Conservation (phyloP, 2,797 vertebrate species). For the Labroides dimidiatus region DNA sequence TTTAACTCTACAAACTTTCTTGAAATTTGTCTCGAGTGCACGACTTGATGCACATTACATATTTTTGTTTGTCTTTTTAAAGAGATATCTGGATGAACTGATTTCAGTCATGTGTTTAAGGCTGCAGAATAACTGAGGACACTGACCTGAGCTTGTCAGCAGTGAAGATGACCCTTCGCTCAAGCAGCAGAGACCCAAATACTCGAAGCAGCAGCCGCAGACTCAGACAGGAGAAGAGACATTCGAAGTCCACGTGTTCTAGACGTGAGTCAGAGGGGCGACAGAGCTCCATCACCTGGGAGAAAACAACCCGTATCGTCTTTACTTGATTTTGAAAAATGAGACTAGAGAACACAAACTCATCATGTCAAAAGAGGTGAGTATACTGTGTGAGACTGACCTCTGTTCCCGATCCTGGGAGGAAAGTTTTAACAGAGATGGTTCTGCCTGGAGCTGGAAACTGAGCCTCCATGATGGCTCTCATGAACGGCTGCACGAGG, state of each 20-base stretch:
- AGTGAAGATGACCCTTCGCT: conserved; percentile 95
- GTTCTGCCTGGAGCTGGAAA: conserved; percentile 97
- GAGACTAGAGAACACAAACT: too few relatives aligned
- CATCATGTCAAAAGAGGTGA: too few relatives aligned
- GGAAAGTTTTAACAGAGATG: conserved; percentile 94
- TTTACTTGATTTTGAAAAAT: too few relatives aligned
- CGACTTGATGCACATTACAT: too few relatives aligned
- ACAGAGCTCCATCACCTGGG: conserved; percentile 93
- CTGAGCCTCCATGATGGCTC: conserved; percentile 98
- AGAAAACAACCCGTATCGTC: too few relatives aligned
- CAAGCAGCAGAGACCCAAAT: conserved; percentile 93
- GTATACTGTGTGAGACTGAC: conserved; percentile 74
- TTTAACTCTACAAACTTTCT: too few relatives aligned
- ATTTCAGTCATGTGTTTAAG: background rate
- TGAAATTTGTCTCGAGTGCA: too few relatives aligned
- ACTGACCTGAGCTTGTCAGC: conserved; percentile 96
- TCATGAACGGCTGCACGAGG: conserved; percentile 98
- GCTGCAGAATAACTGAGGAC: background rate
- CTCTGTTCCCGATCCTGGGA: conserved; percentile 97
- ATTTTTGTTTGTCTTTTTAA: too few relatives aligned
- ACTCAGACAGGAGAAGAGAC: conserved; percentile 93
- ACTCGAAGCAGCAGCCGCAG: conserved; percentile 92
- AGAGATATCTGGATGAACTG: background rate
- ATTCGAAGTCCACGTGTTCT: conserved; percentile 97
- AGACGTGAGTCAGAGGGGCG: conserved; percentile 94